Evolutionary conservation across 2,797 vertebrate species (phyloP).

Genomic region (Paratrypauchen microcephalus): DNA sequence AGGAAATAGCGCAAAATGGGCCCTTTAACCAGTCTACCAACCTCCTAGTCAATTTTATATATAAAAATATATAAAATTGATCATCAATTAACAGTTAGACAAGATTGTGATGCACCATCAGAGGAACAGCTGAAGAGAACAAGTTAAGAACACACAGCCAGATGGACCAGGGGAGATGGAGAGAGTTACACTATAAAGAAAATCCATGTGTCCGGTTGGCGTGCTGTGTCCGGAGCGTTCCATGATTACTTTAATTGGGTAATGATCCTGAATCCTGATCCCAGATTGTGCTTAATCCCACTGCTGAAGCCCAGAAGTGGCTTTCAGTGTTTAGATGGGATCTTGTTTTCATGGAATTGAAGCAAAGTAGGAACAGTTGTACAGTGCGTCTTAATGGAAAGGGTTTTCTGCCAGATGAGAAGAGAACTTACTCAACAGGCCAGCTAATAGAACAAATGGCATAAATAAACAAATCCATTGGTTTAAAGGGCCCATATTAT

Average conservation of each 20-base stretch:
- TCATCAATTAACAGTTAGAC: slow-evolving; percentile 23
- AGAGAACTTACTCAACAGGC: too few relatives aligned
- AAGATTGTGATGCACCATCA: slow-evolving; percentile 35
- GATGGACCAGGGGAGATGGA: slow-evolving; percentile 30
- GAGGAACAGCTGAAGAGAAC: slow-evolving; percentile 33
- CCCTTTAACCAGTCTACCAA: neutral
- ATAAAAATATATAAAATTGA: too few relatives aligned
- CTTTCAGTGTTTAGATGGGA: slow-evolving; percentile 19
- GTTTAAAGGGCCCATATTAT: too few relatives aligned
- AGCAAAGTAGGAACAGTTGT: neutral
- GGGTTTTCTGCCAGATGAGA: neutral
- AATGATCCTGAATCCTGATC: slow-evolving; percentile 58
- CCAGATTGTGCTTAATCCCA: slow-evolving; percentile 58
- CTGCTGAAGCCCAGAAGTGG: slow-evolving; percentile 33
- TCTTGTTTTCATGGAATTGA: neutral
- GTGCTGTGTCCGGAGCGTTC: slow-evolving; percentile 56
- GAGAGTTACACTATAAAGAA: slow-evolving; percentile 57
- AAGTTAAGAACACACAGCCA: slow-evolving; percentile 35
- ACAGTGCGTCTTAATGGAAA: neutral
- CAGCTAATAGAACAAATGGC: too few relatives aligned
- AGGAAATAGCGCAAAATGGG: too few relatives aligned
- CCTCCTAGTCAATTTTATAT: too few relatives aligned
- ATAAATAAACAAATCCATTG: too few relatives aligned
- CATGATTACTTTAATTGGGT: slow-evolving; percentile 74
- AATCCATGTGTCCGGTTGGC: slow-evolving; percentile 67